A percentile compares a stretch with the other conserved stretches of the same genome.
Conservation (phyloP, 2,888 invertebrate genomes). For the Agriopis leucophaearia region DNA sequence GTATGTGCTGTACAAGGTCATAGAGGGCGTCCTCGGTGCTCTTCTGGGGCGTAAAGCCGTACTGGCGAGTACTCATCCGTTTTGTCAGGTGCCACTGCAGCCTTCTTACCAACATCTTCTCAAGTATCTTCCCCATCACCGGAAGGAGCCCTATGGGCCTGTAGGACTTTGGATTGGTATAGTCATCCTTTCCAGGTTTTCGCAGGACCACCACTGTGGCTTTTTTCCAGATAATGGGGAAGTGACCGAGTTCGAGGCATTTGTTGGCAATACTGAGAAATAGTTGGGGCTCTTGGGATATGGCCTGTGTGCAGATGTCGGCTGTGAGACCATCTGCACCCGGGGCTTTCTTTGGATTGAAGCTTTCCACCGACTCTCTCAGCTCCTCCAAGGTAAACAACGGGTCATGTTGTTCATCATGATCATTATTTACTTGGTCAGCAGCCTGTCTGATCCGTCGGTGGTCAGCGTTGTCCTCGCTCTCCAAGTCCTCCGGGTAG, state of each 20-base stretch:
- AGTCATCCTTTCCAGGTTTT: constrained; percentile 43
- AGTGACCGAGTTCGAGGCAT: constrained; percentile 35
- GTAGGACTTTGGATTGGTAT: constrained; percentile 11
- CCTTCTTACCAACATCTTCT: constrained; percentile 4
- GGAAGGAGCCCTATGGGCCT: too few relatives aligned
- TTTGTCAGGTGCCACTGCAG: not conserved
- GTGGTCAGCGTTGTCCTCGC: not conserved
- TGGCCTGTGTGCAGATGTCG: constrained; percentile 42
- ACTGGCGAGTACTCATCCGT: too few relatives aligned
- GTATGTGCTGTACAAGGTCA: not conserved
- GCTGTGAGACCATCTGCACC: constrained; percentile 46
- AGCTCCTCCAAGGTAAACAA: not conserved
- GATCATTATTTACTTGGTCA: not conserved
- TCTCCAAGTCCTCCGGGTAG: not conserved
- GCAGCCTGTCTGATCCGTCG: not conserved
- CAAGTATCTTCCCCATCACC: constrained; percentile 38
- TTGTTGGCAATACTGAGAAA: constrained; percentile 41
- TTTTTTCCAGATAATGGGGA: constrained; percentile 17
- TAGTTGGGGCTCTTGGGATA: constrained; percentile 7
- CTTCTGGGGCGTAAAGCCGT: too few relatives aligned
- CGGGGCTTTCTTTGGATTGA: constrained; percentile 43
- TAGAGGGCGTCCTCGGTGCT: not conserved
- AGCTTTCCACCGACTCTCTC: not conserved
- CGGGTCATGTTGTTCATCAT: not conserved
- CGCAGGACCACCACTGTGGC: constrained; percentile 34